These are phyloP conservation scores for Cisticola juncidis DNA, from an alignment of 2,113 vertebrate species.

Conservation along the genomic window DNA sequence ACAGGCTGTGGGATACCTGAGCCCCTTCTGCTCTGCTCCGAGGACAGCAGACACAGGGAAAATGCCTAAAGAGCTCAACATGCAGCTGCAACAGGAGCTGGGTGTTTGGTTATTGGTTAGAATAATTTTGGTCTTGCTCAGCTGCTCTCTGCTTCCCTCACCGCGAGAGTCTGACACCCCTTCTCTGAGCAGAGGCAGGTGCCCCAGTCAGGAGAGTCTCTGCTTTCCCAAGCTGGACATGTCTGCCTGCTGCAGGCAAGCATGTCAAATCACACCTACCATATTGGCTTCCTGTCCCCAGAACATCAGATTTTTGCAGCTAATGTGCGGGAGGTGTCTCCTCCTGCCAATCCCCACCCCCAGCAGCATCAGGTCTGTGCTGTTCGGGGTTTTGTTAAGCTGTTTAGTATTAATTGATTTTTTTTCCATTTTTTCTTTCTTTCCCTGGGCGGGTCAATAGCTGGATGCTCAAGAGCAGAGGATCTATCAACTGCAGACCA, in stretches of 20 bases:
- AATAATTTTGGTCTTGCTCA: neutral
- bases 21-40: neutral
- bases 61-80: neutral
- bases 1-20: constrained; percentile 74
- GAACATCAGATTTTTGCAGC: constrained; percentile 70
- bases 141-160: neutral
- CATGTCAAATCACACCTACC: constrained; percentile 68
- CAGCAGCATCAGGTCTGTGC: constrained; percentile 68
- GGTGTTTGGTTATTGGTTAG: neutral
- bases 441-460: constrained; percentile 89
- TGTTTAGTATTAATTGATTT: constrained; percentile 90
- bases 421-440: constrained; percentile 87
- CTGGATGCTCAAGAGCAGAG: constrained; percentile 88
- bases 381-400: constrained; percentile 76
- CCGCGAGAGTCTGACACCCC: neutral
- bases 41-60: neutral
- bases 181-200: neutral
- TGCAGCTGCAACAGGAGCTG: neutral
- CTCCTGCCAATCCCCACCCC: constrained; percentile 68
- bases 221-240: neutral
- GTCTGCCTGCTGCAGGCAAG: constrained; percentile 13
- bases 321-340: constrained; percentile 57
- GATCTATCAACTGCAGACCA: constrained; percentile 86
- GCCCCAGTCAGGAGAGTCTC: neutral
- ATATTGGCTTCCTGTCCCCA: constrained; percentile 81